phyloP scores from a whole-genome alignment of 2,888 invertebrate species.

The Caenorhabditis macrosperma region DNA sequence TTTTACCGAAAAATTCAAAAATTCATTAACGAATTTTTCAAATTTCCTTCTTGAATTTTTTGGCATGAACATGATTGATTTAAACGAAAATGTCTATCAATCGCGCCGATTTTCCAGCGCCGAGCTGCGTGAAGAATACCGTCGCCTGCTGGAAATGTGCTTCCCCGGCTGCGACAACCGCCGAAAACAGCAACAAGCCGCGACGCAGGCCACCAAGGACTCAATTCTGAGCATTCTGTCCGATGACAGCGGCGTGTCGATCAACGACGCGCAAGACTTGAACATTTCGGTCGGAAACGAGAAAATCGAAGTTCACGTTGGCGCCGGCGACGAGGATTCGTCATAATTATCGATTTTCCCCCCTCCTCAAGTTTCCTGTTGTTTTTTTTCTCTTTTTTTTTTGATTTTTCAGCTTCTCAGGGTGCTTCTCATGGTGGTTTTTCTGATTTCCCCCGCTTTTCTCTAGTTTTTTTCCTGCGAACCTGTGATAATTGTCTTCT shows the following conservation, averaged over 20 bases:
- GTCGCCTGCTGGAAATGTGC: slow-evolving; percentile 53
- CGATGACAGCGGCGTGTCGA: slow-evolving; percentile 51
- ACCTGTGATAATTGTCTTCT: slow-evolving; percentile 35
- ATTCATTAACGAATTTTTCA: background rate
- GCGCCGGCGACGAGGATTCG: slow-evolving; percentile 34
- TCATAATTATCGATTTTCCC: slow-evolving; percentile 5
- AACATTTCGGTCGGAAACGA: slow-evolving; percentile 46
- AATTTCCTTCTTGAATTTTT: background rate
- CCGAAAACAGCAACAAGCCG: slow-evolving; percentile 46
- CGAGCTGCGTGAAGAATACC: slow-evolving; percentile 64
- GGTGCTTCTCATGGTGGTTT: slow-evolving; percentile 14
- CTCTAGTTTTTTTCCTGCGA: background rate
- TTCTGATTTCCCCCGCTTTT: background rate
- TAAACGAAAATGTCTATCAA: too few relatives aligned
- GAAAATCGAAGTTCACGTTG: slow-evolving; percentile 58
- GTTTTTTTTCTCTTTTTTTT: slow-evolving; percentile 3
- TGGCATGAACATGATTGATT: too few relatives aligned
- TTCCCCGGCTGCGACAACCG: slow-evolving; percentile 60
- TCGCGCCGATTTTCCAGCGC: slow-evolving; percentile 52
- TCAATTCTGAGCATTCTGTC: slow-evolving; percentile 47
- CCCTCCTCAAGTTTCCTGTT: background rate
- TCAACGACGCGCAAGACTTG: slow-evolving; percentile 37
- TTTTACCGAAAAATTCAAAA: background rate
- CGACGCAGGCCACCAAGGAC: slow-evolving; percentile 37
- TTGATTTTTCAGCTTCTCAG: slow-evolving; percentile 18